Evolutionary conservation across 1,140 invertebrate genomes (phyloP), one percentile per base, ranked within the genome.

Genomic region (Aphelenchoides avenae): DNA sequence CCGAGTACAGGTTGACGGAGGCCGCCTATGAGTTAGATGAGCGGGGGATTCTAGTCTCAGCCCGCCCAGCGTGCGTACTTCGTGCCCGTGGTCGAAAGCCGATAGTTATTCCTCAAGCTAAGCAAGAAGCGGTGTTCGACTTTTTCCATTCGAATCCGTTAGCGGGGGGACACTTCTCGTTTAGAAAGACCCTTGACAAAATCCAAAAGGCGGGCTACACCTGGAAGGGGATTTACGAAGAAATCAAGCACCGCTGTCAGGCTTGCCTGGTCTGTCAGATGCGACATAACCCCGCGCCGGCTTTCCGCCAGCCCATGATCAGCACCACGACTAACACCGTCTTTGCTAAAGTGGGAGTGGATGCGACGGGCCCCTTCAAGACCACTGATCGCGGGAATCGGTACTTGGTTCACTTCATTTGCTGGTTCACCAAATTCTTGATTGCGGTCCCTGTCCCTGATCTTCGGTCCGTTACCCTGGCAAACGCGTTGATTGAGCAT

Each of bases 321-420:
- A 15, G 20, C 6, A n/a, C 37, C 4, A 29, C 15, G 0, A 13
- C 26, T 6, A 37, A 13, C 33, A 56, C 48, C 2, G 31, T 34
- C 9, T 56, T 53, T 30, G 46, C 39, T 7, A 53, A 39, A 39
- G 20, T 56, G n/a, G 54, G 47, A 1, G 13, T 56, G n/a, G 54
- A 56, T 22, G 15, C 39, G 15, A 31, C 36, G 4, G 54, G 54
- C 11, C 54, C 49, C 2, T 41, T 44, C 27, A 20, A 22, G n/a
- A 27, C 41, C 13, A 36, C 52, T 1, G 11, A 33, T 7, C 43
- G 30, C 18, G 54, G 51, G 18, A 13, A 56, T 24, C n/a, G 24
- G 4, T 54, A 54, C 33, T 40, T 56, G 7, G 13, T 56, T 11
- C 44, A 54, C 7, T 9, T 52, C 27, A 52, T 54, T 0, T 54